Evolutionary conservation across 2,797 vertebrate species (phyloP).

Genomic region (Chelon auratus): DNA sequence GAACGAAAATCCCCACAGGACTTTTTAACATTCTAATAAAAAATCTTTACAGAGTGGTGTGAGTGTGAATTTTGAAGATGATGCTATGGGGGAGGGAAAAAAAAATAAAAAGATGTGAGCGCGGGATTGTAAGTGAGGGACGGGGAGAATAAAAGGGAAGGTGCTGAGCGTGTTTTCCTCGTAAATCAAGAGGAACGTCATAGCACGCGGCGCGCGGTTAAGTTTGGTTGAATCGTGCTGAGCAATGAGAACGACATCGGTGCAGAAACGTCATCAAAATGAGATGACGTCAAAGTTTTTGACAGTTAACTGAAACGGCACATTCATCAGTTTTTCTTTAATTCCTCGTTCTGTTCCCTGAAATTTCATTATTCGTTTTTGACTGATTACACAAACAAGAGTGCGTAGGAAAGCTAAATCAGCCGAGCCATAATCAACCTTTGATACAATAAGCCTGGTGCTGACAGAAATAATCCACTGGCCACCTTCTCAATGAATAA

Average conservation of each 20-base stretch:
- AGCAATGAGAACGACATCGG: slow-evolving; percentile 11
- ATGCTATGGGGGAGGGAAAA: slow-evolving; percentile 48
- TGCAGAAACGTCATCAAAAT: not conserved
- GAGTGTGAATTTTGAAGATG: slow-evolving; percentile 74
- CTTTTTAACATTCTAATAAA: slow-evolving; percentile 85
- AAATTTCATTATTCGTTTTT: slow-evolving; percentile 10
- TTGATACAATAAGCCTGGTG: slow-evolving; percentile 78
- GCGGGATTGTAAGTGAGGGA: slow-evolving; percentile 53
- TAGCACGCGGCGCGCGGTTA: slow-evolving; percentile 2
- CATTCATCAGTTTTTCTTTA: not conserved
- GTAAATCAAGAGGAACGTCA: slow-evolving; percentile 53
- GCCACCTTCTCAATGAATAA: slow-evolving; percentile 85
- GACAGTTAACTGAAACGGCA: slow-evolving; percentile 1
- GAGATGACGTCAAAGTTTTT: slow-evolving; percentile 3
- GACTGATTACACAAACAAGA: slow-evolving; percentile 44
- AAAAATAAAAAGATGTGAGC: slow-evolving; percentile 47
- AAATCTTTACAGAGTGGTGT: slow-evolving; percentile 81
- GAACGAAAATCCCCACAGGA: slow-evolving; percentile 67
- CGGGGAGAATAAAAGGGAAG: slow-evolving; percentile 47
- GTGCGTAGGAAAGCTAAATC: slow-evolving; percentile 53
- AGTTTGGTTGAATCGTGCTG: slow-evolving; percentile 18
- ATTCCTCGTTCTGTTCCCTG: not conserved
- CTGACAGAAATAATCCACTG: slow-evolving; percentile 83
- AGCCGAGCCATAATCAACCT: slow-evolving; percentile 75
- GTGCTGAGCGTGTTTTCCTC: slow-evolving; percentile 50